Percentiles rank a stretch among this genome's conserved stretches.
Conservation (phyloP, 2,113 vertebrate species). For the Calidris pygmaea region DNA sequence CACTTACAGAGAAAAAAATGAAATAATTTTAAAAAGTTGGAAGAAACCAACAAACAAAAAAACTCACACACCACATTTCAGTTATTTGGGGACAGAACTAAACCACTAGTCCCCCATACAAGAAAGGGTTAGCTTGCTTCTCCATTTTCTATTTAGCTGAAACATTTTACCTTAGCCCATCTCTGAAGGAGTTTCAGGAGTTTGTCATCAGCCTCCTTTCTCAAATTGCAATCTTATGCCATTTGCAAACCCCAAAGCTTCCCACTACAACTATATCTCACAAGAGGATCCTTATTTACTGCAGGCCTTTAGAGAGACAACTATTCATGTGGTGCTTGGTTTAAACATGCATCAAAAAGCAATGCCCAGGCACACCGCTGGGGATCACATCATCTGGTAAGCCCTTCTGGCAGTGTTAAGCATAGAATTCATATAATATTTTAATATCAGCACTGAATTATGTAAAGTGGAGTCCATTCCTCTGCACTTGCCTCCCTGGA, state of each 20-base stretch:
- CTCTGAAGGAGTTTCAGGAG: neutral
- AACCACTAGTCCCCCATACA: neutral
- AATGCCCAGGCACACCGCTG: neutral
- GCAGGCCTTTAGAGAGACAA: neutral
- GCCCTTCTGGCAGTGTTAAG: neutral
- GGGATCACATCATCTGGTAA: neutral
- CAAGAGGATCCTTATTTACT: neutral
- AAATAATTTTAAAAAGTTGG: neutral
- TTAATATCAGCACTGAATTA: neutral
- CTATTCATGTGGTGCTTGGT: neutral
- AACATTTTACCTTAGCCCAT: neutral
- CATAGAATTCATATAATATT: neutral
- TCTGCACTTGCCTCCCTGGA: neutral
- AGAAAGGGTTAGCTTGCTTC: neutral
- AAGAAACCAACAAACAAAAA: neutral
- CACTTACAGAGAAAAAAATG: neutral
- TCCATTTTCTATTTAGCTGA: neutral
- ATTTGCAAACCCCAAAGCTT: neutral
- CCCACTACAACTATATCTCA: neutral
- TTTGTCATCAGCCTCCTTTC: neutral
- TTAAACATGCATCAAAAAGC: neutral
- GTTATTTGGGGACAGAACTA: neutral
- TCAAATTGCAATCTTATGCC: neutral
- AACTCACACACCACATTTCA: neutral
- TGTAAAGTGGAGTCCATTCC: fast-evolving